Conservation (phyloP, 2,113 vertebrate species). For the Equus quagga region DNA sequence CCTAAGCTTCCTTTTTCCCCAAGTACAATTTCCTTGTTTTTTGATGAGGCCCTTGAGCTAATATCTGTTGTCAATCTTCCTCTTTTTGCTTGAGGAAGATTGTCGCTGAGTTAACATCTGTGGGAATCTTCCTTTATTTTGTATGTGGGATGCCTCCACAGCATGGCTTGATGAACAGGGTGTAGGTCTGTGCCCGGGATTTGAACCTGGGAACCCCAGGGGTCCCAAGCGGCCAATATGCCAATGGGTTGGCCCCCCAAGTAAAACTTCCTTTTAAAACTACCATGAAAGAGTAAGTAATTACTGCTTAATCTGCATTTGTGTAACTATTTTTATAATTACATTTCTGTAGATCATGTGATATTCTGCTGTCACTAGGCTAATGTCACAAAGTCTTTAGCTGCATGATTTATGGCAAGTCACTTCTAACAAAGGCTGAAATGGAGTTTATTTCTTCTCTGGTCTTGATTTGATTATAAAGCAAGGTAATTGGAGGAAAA, state of each 20-base stretch:
- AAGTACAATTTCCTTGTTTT: not conserved
- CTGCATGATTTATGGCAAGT: not conserved
- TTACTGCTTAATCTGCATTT: not conserved
- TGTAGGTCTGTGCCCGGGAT: no score
- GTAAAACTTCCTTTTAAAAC: not conserved
- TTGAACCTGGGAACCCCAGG: no score
- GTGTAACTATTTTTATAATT: not conserved
- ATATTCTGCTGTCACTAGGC: not conserved
- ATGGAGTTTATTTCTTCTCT: not conserved
- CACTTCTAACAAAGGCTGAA: not conserved
- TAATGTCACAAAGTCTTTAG: not conserved
- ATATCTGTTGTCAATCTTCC: no score
- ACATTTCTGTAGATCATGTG: not conserved
- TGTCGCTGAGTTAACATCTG: no score
- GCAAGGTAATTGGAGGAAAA: not conserved
- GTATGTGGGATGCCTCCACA: no score
- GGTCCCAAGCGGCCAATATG: no score
- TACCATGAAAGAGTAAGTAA: not conserved
- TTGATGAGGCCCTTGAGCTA: no score
- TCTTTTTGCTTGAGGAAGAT: no score
- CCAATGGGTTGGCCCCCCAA: not conserved
- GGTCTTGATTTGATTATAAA: not conserved
- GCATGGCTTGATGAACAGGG: no score
- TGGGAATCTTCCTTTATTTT: no score
- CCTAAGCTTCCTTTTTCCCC: not conserved